A percentile compares a stretch with the other conserved stretches of the same genome.
Evolutionary conservation across 2,888 invertebrate species (phyloP).

Genomic region (Dione juno): DNA sequence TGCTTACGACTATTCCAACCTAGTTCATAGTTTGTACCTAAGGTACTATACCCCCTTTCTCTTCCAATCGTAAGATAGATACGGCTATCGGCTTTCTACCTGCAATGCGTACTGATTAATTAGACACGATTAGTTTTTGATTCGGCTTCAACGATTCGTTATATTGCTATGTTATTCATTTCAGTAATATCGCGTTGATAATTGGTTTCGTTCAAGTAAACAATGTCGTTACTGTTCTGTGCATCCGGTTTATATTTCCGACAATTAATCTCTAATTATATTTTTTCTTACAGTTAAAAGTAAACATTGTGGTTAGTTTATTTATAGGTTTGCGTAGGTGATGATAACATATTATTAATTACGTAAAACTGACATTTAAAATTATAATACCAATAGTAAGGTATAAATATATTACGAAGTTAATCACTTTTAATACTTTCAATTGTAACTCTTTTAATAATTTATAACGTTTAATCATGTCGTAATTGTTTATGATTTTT

Average conservation of each 20-base stretch:
- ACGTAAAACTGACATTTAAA: not conserved
- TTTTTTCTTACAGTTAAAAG: not conserved
- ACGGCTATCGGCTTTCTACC: constrained; percentile 73
- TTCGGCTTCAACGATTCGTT: constrained; percentile 53
- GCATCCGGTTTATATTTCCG: constrained; percentile 6
- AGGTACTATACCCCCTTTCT: constrained; percentile 72
- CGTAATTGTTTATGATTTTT: not conserved
- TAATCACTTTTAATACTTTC: not conserved
- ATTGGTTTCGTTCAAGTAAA: constrained; percentile 52
- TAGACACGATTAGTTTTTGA: constrained; percentile 73
- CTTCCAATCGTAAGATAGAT: constrained; percentile 65
- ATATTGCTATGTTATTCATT: constrained; percentile 43
- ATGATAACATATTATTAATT: not conserved
- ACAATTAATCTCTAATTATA: not conserved
- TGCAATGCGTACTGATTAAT: constrained; percentile 79
- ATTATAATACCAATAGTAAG: not conserved
- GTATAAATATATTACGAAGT: not conserved
- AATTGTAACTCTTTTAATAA: not conserved
- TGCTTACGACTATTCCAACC: constrained; percentile 59
- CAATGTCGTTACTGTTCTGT: constrained; percentile 19
- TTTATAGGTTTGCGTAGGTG: not conserved
- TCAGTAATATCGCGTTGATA: constrained; percentile 17
- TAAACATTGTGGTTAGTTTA: not conserved
- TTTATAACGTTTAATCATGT: not conserved
- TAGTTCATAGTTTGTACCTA: constrained; percentile 58